Base-by-base conservation (phyloP, 1,140 invertebrate species). In the Adelges cooleyi region DNA sequence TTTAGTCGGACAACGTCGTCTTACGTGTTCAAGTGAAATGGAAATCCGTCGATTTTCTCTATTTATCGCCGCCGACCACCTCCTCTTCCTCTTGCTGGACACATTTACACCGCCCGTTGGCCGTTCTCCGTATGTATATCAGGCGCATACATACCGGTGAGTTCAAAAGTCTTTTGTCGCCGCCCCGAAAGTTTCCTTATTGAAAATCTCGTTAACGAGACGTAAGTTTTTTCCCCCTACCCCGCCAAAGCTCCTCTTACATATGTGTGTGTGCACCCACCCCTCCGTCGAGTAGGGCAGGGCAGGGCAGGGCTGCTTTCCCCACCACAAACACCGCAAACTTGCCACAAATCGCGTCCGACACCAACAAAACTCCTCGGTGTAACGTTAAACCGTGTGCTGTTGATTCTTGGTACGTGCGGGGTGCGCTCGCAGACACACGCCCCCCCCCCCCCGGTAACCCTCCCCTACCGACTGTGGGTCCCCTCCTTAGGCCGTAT, bases 141-240 rank as follows among this genome's bases (percentile, higher is more conserved):
- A 36, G 36, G 52, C n/a, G 15, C 33, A 38, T 23, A 27, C 20
- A 38, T 44, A n/a, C 25, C 20, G 4, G 38, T n/a, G n/a, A n/a
- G n/a, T 54, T 38, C 40, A 56, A 40, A 56, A 6, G 38, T 40
- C 22, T 44, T 56, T 56, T 56, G 38, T 56, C 53, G 53, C n/a
- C 8, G 51, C 22, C 15, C 11, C n/a, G 20, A 56, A 56, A 56
- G 33, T 56, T 56, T 56, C 53, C 22, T 44, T 56, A 56, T 56
- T 44, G 53, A 56, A 56, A 56, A 56, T 56, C 53, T 56, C 53
- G 53, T 56, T 56, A 56, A 56, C 53, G 38, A 56, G 22, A 44
- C 38, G n/a, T 22, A 56, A 56, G 33, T 56, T 56, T 56, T 56
- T 56, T 56, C 53, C 20, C 29, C 15, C 5, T 33, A 33, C 5